Conservation (phyloP, 2,797 vertebrate species). For the Falco berigora region DNA sequence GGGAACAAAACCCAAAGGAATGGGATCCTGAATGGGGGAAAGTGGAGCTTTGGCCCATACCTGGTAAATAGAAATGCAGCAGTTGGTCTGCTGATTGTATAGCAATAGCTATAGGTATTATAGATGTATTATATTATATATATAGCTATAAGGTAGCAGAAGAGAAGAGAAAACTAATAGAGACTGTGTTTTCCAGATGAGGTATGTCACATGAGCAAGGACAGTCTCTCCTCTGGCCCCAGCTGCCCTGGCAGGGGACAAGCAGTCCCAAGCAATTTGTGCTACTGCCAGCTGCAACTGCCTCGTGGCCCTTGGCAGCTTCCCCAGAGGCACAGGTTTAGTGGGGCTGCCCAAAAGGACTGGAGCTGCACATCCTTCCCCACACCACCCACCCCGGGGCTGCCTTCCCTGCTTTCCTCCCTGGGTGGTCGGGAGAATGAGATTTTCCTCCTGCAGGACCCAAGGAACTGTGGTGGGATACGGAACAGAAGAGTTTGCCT, state of each 20-base stretch:
- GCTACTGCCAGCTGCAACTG: not conserved
- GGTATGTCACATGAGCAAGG: not conserved
- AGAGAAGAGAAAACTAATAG: not conserved
- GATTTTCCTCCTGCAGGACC: not conserved
- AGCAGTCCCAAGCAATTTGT: not conserved
- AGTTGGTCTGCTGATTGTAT: not conserved
- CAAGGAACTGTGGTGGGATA: too few relatives aligned
- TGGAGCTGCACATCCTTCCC: not conserved
- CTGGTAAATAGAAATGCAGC: not conserved
- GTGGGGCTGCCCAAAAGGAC: not conserved
- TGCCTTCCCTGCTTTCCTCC: rapidly evolving
- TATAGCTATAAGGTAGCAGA: not conserved
- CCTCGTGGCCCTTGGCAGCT: not conserved
- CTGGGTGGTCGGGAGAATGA: not conserved
- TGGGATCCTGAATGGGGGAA: not conserved
- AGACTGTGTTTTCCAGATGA: not conserved
- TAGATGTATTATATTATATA: too few relatives aligned
- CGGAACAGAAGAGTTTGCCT: not conserved
- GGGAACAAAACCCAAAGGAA: not conserved
- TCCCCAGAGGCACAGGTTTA: not conserved
- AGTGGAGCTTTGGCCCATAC: not conserved
- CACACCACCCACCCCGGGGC: not conserved
- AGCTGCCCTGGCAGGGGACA: not conserved
- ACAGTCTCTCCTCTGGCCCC: not conserved
- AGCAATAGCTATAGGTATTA: not conserved